These are phyloP conservation scores for Gymnothorax reevesii DNA, from an alignment of 2,797 vertebrate species.

Conservation along the genomic window DNA sequence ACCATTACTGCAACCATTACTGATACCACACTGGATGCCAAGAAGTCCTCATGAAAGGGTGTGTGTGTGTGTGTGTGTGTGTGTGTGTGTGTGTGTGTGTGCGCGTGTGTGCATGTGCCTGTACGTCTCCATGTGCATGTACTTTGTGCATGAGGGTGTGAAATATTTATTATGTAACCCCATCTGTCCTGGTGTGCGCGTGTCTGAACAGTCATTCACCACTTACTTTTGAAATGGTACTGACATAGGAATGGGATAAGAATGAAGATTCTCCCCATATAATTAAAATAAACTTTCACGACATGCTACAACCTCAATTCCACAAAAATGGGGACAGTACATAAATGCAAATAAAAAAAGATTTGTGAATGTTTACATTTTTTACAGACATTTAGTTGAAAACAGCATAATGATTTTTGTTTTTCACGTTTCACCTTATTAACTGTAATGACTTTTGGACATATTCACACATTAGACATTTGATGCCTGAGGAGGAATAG, in stretches of 20 bases:
- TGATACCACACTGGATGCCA: slow-evolving; percentile 23
- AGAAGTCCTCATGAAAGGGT: not conserved
- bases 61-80: not conserved
- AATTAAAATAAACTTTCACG: too few species aligned
- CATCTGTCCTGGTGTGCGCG: slow-evolving; percentile 52
- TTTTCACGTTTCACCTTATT: too few species aligned
- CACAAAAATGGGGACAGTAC: too few species aligned
- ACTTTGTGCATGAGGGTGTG: not conserved
- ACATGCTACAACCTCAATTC: too few species aligned
- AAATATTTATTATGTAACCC: slow-evolving; percentile 77
- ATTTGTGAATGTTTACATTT: too few species aligned
- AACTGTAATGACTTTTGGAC: too few species aligned
- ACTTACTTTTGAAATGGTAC: not conserved
- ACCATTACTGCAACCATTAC: not conserved
- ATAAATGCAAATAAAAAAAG: too few species aligned
- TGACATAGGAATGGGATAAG: not conserved
- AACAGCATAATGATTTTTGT: too few species aligned
- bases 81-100: not conserved
- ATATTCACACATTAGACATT: too few species aligned
- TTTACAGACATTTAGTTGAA: too few species aligned
- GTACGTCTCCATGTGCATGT: slow-evolving; percentile 50
- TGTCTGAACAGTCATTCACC: slow-evolving; percentile 39
- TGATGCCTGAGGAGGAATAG: too few species aligned
- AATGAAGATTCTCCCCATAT: not conserved
- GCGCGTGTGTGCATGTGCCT: slow-evolving; percentile 42